phyloP scores from a whole-genome alignment of 2,888 invertebrate species.

The Polyommatus icarus region DNA sequence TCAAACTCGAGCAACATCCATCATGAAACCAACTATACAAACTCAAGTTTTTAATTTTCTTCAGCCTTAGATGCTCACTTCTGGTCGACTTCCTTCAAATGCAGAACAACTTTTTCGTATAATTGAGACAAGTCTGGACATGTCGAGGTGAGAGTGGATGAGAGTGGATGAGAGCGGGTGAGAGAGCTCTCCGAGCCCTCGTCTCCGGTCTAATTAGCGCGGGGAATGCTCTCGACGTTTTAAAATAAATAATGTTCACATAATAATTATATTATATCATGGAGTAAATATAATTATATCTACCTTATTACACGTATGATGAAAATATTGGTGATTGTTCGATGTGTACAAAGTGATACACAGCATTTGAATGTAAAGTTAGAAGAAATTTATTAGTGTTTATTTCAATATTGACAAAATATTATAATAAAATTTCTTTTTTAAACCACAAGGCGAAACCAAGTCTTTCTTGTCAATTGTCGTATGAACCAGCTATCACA shows the following conservation, averaged over 20 bases:
- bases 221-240: background rate
- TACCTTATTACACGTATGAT: no score
- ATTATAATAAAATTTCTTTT: no score
- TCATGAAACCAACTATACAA: constrained; percentile 10
- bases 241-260: background rate
- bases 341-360: no score
- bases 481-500: no score
- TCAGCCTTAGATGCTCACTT: constrained; percentile 20
- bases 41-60: constrained; percentile 19
- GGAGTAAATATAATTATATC: no score
- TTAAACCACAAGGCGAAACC: no score
- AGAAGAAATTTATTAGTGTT: no score
- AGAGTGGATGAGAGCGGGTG: constrained; percentile 12
- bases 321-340: no score
- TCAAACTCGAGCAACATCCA: background rate
- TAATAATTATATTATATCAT: background rate
- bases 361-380: no score
- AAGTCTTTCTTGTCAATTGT: no score
- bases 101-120: constrained; percentile 21
- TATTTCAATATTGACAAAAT: background rate
- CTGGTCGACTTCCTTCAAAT: constrained; percentile 28
- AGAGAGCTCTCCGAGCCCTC: constrained; percentile 15
- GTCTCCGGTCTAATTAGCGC: constrained; percentile 11
- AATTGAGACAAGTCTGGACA: constrained; percentile 25
- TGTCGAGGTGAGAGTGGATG: constrained; percentile 5